These are phyloP conservation scores for Dryobotodes eremita DNA, from an alignment of 2,888 invertebrate genomes.

Conservation along the genomic window DNA sequence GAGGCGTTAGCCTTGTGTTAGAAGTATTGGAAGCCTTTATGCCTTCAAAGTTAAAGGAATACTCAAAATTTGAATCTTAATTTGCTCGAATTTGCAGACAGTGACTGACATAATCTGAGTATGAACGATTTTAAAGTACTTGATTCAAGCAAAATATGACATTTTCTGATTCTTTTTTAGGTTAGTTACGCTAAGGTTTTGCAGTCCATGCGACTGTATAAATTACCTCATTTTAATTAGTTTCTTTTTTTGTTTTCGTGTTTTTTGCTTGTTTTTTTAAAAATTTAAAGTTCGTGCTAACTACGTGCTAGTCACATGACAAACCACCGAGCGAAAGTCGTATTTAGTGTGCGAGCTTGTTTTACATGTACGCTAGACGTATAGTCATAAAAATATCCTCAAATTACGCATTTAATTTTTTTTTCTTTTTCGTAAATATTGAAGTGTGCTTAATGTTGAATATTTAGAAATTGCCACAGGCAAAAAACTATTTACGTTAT, in stretches of 20 bases:
- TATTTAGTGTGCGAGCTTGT: conserved; percentile 11
- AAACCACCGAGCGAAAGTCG: conserved; percentile 41
- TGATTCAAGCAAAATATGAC: conserved; percentile 26
- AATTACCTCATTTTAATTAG: conserved; percentile 49
- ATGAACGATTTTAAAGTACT: neutral
- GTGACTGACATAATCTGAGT: neutral
- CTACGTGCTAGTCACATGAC: conserved; percentile 48
- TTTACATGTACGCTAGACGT: conserved; percentile 13
- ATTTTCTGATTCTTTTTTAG: conserved; percentile 5
- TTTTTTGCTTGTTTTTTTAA: conserved; percentile 4
- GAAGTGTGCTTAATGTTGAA: neutral
- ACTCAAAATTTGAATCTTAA: conserved; percentile 27
- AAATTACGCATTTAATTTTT: neutral
- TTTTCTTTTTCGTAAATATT: neutral
- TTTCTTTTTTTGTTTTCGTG: neutral
- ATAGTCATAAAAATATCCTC: neutral
- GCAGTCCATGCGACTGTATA: conserved; percentile 33
- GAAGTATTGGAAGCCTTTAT: neutral
- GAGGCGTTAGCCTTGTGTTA: neutral
- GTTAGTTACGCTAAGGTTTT: conserved; percentile 17
- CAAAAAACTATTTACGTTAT: neutral
- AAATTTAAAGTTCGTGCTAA: neutral
- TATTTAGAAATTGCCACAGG: conserved; percentile 6
- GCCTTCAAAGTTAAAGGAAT: neutral
- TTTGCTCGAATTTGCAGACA: conserved; percentile 3